Evolutionary conservation across 1,140 invertebrate species (phyloP), one percentile per base, ranked within the genome.

Genomic region (Planococcus citri): DNA sequence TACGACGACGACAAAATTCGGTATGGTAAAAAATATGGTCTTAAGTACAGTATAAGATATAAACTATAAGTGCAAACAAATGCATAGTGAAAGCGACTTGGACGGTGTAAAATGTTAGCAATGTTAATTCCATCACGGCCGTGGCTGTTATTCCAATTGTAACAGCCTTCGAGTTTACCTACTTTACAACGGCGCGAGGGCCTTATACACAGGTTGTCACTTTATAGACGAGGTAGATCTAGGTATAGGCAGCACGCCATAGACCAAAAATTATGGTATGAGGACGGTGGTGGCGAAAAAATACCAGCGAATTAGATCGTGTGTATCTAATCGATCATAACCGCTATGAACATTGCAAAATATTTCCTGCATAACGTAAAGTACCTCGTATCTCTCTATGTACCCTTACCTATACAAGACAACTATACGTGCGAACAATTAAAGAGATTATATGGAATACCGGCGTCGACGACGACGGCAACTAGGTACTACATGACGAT

Each of bases 121-220:
- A 64, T 64, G 60, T 64, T 64, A 64, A 64, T 64, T 64, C 60
- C 25, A 64, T 64, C 60, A 64, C 60, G 60, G 60, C 60, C 60
- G 60, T 64, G 60, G 60, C 60, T 64, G 60, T 25, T 64, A 64
- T 64, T 64, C 60, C 22, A 27, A 64, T 64, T 64, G 60, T 25
- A 64, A 64, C 60, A 64, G 60, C 60, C 60, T 64, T 64, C 60
- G 60, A 20, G 60, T 25, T 64, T 64, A 64, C 60, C 60, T 25
- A 64, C 60, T 27, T 64, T 24, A 6, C 33, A n/a, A n/a, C 14
- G 33, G 33, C 33, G 6, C 33, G 33, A 14, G 6, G 33, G 33
- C 33, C n/a, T n/a, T n/a, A n/a, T n/a, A n/a, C n/a, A n/a, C 41
- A 17, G n/a, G 6, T 51, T 51, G 41, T 51, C 41, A 51, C 17